These are phyloP conservation scores for Sus cebifrons DNA, from an alignment of 2,797 vertebrate species.

Conservation along the genomic window DNA sequence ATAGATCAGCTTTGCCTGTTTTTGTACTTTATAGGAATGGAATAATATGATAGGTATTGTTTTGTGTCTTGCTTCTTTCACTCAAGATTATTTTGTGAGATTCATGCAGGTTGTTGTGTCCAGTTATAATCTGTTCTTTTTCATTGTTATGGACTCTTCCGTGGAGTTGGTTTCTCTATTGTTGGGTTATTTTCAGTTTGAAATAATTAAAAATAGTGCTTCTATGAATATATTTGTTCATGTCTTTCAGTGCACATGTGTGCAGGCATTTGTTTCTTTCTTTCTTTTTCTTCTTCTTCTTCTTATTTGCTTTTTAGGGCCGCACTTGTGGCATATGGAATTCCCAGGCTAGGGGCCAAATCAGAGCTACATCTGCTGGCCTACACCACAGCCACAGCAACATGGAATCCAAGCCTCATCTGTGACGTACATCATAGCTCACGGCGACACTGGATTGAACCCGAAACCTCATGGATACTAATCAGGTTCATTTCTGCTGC, in stretches of 20 bases:
- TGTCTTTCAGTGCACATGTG: neutral
- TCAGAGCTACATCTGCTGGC: too few relatives aligned
- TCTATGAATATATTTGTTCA: neutral
- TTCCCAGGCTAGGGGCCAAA: too few relatives aligned
- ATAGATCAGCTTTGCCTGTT: neutral
- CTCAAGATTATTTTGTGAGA: neutral
- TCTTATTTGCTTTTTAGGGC: too few relatives aligned
- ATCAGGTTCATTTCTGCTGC: too few relatives aligned
- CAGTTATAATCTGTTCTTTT: neutral
- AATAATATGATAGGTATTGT: neutral
- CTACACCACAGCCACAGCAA: too few relatives aligned
- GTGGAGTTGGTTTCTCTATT: neutral
- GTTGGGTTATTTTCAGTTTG: conserved; percentile 22
- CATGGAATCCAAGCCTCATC: too few relatives aligned
- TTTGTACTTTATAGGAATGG: neutral
- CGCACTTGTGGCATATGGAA: too few relatives aligned
- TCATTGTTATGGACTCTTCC: neutral
- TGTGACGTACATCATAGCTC: too few relatives aligned
- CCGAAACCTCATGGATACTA: too few relatives aligned
- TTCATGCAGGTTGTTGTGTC: neutral
- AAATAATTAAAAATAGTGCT: neutral
- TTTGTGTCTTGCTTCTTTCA: neutral
- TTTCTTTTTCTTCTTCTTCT: too few relatives aligned
- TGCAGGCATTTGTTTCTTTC: neutral
- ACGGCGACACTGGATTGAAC: too few relatives aligned